Conservation (phyloP, 2,888 invertebrate species). For the Athalia cordata region DNA sequence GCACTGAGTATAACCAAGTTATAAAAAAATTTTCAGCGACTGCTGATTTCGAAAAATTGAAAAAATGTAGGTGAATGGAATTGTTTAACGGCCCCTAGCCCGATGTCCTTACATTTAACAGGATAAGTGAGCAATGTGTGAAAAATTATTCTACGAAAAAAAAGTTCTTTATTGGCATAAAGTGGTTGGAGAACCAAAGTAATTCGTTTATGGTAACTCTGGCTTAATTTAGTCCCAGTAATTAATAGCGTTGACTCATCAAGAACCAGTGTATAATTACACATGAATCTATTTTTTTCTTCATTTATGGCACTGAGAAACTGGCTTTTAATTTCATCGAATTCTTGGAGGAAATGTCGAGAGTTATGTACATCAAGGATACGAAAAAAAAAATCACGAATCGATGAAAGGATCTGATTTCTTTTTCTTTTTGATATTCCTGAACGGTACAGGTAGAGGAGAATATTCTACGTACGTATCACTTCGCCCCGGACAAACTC, state of each 20-base stretch:
- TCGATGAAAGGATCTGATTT: neutral
- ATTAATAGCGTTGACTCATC: slow-evolving; percentile 13
- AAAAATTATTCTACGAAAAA: too few relatives aligned
- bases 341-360: neutral
- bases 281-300: neutral
- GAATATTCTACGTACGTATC: too few relatives aligned
- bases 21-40: too few relatives aligned
- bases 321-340: neutral
- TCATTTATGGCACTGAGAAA: neutral
- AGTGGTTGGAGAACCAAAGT: neutral
- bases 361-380: neutral
- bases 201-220: neutral
- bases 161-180: slow-evolving; percentile 15
- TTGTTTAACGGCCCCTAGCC: too few relatives aligned
- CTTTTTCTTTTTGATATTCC: too few relatives aligned
- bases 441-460: too few relatives aligned
- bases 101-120: too few relatives aligned
- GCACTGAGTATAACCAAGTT: neutral
- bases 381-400: neutral
- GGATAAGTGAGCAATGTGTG: too few relatives aligned
- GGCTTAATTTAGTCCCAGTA: neutral
- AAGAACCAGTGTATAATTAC: neutral
- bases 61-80: too few relatives aligned
- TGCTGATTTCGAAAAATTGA: too few relatives aligned
- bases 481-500: too few relatives aligned